Conservation (phyloP, 2,113 vertebrate genomes). For the Agelaius phoeniceus region DNA sequence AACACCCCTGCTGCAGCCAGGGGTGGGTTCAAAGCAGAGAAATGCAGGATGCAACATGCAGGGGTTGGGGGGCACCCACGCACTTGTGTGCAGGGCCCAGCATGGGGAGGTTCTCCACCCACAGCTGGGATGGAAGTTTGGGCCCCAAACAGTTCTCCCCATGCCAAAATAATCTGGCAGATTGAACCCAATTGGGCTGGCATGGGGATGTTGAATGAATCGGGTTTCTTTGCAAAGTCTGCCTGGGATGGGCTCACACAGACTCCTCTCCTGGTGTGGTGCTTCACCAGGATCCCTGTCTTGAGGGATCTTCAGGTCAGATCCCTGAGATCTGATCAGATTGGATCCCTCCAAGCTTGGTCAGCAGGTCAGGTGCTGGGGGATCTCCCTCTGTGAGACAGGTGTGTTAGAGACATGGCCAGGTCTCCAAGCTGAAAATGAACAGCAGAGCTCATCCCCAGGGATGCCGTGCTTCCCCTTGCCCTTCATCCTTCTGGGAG, state of each 20-base stretch:
- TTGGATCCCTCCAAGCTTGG: neutral
- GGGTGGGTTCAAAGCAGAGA: constrained; percentile 4
- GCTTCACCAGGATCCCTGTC: neutral
- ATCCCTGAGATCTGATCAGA: neutral
- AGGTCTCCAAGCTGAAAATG: neutral
- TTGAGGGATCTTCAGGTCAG: too few species aligned
- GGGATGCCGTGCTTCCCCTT: neutral
- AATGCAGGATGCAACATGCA: neutral
- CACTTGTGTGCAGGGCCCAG: neutral
- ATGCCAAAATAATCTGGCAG: neutral
- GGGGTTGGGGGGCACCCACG: neutral
- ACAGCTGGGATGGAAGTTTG: neutral
- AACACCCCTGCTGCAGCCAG: fast-evolving
- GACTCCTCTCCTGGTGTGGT: neutral
- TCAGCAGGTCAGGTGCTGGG: neutral
- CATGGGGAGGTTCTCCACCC: neutral
- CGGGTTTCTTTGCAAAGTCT: neutral
- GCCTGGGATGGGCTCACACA: fast-evolving
- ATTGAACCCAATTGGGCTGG: neutral
- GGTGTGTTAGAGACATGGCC: neutral
- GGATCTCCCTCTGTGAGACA: neutral
- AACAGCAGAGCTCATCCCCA: neutral
- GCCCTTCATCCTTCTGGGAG: neutral
- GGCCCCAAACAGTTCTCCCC: neutral
- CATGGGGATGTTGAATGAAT: too few species aligned